Evolutionary conservation across 2,888 invertebrate genomes (phyloP).

Genomic region (Phymatocera aterrima): DNA sequence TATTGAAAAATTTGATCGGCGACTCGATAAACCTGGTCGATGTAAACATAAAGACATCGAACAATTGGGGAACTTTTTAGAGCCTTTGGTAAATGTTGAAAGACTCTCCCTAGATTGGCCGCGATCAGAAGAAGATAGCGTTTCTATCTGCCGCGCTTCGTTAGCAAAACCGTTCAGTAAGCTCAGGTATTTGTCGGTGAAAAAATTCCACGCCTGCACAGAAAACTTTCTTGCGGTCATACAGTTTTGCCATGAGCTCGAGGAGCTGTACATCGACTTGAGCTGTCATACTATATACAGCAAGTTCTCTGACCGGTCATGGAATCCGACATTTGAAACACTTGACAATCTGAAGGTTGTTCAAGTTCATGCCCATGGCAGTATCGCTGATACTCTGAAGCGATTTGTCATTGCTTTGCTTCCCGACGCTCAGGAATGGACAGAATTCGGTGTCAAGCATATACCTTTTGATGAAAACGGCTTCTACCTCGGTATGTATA

Average conservation of each 20-base stretch:
- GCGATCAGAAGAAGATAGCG: background rate
- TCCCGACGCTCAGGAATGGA: background rate
- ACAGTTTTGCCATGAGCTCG: background rate
- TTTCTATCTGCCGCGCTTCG: background rate
- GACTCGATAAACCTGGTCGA: background rate
- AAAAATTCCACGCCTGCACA: background rate
- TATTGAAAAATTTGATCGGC: background rate
- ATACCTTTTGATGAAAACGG: background rate
- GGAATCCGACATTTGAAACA: background rate
- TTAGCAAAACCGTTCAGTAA: background rate
- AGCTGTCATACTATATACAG: background rate
- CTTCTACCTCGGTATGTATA: background rate
- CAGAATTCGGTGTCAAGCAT: background rate
- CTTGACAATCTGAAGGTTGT: background rate
- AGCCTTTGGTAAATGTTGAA: background rate
- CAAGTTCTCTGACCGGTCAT: background rate
- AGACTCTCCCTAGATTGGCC: slow-evolving; percentile 5
- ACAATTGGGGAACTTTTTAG: background rate
- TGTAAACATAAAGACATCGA: background rate
- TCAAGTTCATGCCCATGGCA: background rate
- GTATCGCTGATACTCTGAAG: background rate
- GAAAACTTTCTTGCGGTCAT: background rate
- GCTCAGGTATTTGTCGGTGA: background rate
- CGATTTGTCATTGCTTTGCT: background rate
- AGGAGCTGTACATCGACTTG: background rate